phyloP scores from a whole-genome alignment of 2,113 vertebrate species.

The Melospiza melodia region DNA sequence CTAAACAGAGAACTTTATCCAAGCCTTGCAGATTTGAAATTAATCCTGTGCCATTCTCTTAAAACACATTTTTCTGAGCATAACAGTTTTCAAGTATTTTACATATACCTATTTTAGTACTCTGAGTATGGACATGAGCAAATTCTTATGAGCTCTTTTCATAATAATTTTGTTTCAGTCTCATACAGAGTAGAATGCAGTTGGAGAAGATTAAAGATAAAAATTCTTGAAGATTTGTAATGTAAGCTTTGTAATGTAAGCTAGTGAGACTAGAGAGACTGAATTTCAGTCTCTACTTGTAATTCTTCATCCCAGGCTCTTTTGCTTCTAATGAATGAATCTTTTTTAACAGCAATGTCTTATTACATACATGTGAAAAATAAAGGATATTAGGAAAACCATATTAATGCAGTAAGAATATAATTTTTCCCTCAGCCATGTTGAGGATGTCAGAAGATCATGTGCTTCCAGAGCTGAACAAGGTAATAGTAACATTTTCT shows the following conservation, averaged over 20 bases:
- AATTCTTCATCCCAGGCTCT: background rate
- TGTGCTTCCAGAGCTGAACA: slow-evolving; percentile 94
- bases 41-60: background rate
- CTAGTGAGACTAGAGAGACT: background rate
- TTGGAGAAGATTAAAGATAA: background rate
- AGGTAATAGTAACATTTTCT: slow-evolving; percentile 75
- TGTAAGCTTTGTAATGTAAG: background rate
- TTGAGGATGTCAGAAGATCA: slow-evolving; percentile 98
- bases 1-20: background rate
- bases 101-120: background rate
- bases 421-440: slow-evolving; percentile 83
- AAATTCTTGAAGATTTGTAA: background rate
- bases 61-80: background rate
- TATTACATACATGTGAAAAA: background rate
- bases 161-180: background rate
- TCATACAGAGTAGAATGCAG: background rate
- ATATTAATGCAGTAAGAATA: slow-evolving; percentile 2
- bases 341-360: background rate
- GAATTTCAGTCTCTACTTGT: background rate
- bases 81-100: background rate
- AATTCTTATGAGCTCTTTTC: background rate
- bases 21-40: background rate
- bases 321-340: background rate
- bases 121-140: background rate
- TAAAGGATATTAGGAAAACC: background rate